These are phyloP conservation scores for Cyrtodaria siliqua DNA, from an alignment of 2,888 invertebrate species.

Conservation along the genomic window DNA sequence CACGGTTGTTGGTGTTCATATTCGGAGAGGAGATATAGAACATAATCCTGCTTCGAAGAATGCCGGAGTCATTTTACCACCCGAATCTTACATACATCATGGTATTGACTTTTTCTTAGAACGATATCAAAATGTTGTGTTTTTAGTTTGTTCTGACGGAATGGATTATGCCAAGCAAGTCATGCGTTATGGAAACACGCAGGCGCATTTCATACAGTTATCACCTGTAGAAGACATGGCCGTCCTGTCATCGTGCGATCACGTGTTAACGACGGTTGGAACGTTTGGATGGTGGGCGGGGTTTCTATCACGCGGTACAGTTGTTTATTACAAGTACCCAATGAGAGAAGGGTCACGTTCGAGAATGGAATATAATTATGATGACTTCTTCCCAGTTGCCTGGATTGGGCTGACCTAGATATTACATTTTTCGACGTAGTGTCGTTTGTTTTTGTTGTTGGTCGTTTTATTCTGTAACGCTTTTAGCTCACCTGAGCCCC, in stretches of 20 bases:
- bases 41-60: background rate
- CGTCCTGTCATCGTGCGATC: constrained; percentile 45
- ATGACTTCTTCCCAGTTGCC: constrained; percentile 44
- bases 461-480: too few relatives aligned
- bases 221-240: constrained; percentile 46
- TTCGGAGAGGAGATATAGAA: constrained; percentile 39
- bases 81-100: constrained; percentile 27
- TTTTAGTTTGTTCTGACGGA: constrained; percentile 55
- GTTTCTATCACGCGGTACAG: constrained; percentile 52
- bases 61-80: constrained; percentile 3
- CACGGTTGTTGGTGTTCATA: constrained; percentile 40
- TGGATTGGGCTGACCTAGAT: constrained; percentile 50
- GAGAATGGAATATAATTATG: constrained; percentile 45
- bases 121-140: constrained; percentile 36
- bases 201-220: constrained; percentile 9
- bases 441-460: too few relatives aligned
- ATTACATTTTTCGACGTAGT: too few relatives aligned
- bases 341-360: constrained; percentile 28
- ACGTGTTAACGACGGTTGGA: constrained; percentile 52
- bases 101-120: constrained; percentile 23
- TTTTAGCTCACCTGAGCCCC: too few relatives aligned
- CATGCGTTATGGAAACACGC: constrained; percentile 27
- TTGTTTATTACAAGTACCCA: constrained; percentile 50
- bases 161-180: constrained; percentile 34
- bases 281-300: constrained; percentile 61